Evolutionary conservation across 1,140 invertebrate species (phyloP).

Genomic region (Metopolophium dirhodum): DNA sequence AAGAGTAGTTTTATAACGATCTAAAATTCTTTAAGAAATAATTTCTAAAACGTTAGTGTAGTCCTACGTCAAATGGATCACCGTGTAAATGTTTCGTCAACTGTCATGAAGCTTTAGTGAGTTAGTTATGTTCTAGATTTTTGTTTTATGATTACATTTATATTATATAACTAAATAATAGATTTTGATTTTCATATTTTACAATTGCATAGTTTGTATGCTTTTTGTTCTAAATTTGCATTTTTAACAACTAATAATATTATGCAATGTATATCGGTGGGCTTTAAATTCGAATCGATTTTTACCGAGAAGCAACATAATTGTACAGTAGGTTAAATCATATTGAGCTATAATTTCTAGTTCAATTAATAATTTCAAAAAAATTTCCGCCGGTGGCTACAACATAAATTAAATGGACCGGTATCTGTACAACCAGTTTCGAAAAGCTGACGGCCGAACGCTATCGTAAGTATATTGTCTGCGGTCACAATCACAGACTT

Average conservation of each 20-base stretch:
- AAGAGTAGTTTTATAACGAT: not conserved
- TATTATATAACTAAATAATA: not conserved
- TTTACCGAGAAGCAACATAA: not conserved
- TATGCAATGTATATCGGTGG: not conserved
- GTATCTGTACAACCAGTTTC: not conserved
- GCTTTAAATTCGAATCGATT: not conserved
- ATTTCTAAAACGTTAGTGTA: not conserved
- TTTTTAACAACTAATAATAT: not conserved
- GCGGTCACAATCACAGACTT: not conserved
- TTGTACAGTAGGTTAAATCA: not conserved
- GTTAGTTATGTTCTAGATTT: not conserved
- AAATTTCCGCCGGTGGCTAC: not conserved
- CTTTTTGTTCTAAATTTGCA: not conserved
- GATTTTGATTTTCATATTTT: not conserved
- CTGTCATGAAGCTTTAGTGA: not conserved
- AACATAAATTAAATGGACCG: slow-evolving; percentile 2
- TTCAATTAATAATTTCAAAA: slow-evolving; percentile 19
- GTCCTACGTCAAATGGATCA: not conserved
- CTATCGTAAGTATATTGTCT: not conserved
- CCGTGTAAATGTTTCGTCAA: not conserved
- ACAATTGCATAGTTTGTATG: not conserved
- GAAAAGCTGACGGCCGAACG: not conserved
- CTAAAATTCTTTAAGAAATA: not conserved
- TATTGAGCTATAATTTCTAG: not conserved
- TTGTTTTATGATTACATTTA: not conserved